phyloP scores from a whole-genome alignment of 2,888 invertebrate genomes.

The Invenusta paracnida region DNA sequence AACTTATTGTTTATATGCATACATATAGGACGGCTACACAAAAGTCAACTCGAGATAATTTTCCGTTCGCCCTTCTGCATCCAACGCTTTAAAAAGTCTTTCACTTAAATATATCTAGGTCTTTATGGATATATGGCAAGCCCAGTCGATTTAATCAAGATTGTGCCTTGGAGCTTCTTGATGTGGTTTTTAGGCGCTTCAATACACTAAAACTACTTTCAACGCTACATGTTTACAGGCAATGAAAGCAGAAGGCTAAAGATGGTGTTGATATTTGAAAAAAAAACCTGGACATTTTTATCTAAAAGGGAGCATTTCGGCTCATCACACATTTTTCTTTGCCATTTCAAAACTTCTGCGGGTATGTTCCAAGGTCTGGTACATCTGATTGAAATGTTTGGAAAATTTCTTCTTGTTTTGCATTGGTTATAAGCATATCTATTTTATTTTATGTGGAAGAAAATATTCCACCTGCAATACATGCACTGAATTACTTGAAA shows the following conservation, averaged over 20 bases:
- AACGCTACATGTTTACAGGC: neutral
- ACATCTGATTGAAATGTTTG: neutral
- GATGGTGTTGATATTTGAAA: neutral
- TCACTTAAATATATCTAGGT: neutral
- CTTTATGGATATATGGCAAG: neutral
- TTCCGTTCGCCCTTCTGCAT: neutral
- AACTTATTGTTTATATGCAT: neutral
- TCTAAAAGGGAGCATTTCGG: neutral
- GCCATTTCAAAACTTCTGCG: neutral
- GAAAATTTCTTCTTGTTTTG: neutral
- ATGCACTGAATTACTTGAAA: neutral
- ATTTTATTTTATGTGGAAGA: neutral
- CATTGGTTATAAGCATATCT: neutral
- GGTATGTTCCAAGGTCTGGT: neutral
- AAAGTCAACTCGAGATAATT: neutral
- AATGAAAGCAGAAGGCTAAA: neutral
- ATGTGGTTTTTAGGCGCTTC: neutral
- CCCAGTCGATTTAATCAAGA: neutral
- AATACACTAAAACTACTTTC: neutral
- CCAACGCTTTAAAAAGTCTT: neutral
- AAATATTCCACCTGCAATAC: neutral
- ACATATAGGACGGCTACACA: neutral
- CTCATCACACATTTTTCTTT: neutral
- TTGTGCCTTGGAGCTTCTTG: neutral
- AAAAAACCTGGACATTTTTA: neutral